These are phyloP conservation scores for Scytalopus superciliaris DNA, from an alignment of 2,113 vertebrate species.

Conservation along the genomic window DNA sequence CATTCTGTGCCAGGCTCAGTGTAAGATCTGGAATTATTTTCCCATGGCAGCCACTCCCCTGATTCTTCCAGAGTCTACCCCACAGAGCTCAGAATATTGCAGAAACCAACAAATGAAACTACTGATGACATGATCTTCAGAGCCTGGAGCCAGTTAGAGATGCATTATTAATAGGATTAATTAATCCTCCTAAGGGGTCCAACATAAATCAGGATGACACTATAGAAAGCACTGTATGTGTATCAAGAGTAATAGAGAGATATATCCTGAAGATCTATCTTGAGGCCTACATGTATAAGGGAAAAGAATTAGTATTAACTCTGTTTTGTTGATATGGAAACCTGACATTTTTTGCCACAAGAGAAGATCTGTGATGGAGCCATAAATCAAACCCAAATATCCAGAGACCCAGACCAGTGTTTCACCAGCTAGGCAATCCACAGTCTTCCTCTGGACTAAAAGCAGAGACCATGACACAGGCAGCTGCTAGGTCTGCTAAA, in stretches of 20 bases:
- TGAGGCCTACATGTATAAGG: neutral
- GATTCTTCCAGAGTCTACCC: neutral
- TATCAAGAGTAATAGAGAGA: neutral
- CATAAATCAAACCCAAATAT: neutral
- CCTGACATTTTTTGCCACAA: neutral
- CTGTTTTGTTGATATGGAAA: neutral
- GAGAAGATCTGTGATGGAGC: neutral
- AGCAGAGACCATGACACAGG: neutral
- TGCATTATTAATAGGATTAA: slow-evolving; percentile 25
- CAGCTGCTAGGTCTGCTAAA: neutral
- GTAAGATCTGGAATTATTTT: slow-evolving; percentile 3
- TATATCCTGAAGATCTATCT: neutral
- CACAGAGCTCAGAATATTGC: neutral
- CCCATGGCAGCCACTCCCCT: neutral
- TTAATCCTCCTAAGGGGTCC: neutral
- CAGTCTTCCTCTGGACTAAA: neutral
- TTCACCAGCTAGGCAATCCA: neutral
- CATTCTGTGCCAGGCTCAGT: neutral
- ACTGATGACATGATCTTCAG: neutral
- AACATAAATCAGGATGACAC: neutral
- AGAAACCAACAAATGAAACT: slow-evolving; percentile 14
- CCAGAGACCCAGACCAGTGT: neutral
- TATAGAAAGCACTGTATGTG: neutral
- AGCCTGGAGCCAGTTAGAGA: neutral
- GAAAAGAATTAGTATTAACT: neutral